Evolutionary conservation across 2,113 vertebrate species (phyloP), one percentile per base, ranked within the genome.

Genomic region (Gorsachius goisagi): DNA sequence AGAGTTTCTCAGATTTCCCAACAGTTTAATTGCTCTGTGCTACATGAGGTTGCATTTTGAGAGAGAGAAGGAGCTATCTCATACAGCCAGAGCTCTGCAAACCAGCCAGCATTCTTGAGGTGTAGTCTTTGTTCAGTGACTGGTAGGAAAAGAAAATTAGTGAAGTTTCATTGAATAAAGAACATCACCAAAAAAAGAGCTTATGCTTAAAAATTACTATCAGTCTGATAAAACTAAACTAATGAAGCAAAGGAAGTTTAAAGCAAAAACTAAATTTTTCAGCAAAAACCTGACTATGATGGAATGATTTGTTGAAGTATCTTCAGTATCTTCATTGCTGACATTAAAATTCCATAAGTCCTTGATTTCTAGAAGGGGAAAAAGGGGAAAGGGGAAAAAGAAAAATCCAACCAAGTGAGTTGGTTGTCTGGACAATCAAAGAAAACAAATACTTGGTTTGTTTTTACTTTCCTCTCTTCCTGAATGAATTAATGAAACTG

Each of bases 401-500:
- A 60, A 89, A 77, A 72, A 71, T 58, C 64, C 22, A 81, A 64
- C 53, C 49, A 85, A 90, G 35, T 58, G 50, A 78, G 22, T 5
- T 58, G 45, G 45, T 45, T 90, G 39, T 73, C 88, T 33, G 22
- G 16, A 80, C 88, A 85, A 88, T 92, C 95, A 97, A 80, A 63
- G 85, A 96, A 96, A 97, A 92, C 85, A 96, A 96, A 93, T 88
- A 91, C 69, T 87, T 60, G n/a, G 86, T 95, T 97, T 96, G 95
- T 82, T 97, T 96, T 98, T 94, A 95, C 93, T 97, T 97, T 97
- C 93, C 63, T 95, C 93, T 93, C 91, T 98, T 97, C 92, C 96
- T 96, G 95, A 97, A 96, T 74, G 95, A 97, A 97, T 98, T 97
- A 97, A 96, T 89, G 85, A 97, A 97, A 94, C 91, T 92, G 92